Evolutionary conservation across 2,797 vertebrate species (phyloP), one percentile per base, ranked within the genome.

Genomic region (Diceros bicornis): DNA sequence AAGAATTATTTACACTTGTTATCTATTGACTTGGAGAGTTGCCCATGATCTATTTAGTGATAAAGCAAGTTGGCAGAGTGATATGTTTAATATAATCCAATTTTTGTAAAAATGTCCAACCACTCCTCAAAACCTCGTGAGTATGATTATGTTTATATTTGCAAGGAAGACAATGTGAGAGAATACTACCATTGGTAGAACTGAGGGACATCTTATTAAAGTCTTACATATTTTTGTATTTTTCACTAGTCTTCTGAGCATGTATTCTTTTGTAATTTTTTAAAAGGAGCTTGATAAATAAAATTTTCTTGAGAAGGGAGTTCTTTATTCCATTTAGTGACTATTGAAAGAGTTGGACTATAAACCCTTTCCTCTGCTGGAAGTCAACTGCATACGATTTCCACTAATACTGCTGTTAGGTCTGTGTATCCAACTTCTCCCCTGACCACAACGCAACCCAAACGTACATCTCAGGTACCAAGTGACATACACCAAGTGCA

Each of bases 211-310:
- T 17, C n/a, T 89, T 74, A 92, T 59, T 79, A 75, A 81, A 68
- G 2, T 41, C 89, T 84, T 92, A 27, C 1, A 14, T 93, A 69
- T 64, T 93, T 74, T 86, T 93, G 11, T 89, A 89, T 66, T 97
- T 93, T 90, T 78, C 4, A 77, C 25, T 83, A 44, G 62, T 71
- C 88, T 85, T 85, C 82, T 57, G 6, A 78, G 12, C 29, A 86
- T 41, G 34, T 16, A 69, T 61, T 93, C 17, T 74, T 87, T 44
- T 62, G 29, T 57, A 82, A 82, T 87, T 81, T 83, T 88, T 96
- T 2, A 95, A 92, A 89, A 81, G 44, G 47, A 78, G 12, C 17
- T 84, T 92, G 44, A 61, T 74, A 88, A 87, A 79, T 52, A 72
- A 83, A 69, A 84, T 92, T 78, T 74, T 74, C 64, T 74, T 78